phyloP scores from a whole-genome alignment of 2,113 vertebrate species.

The Benitochromis conjunctus region DNA sequence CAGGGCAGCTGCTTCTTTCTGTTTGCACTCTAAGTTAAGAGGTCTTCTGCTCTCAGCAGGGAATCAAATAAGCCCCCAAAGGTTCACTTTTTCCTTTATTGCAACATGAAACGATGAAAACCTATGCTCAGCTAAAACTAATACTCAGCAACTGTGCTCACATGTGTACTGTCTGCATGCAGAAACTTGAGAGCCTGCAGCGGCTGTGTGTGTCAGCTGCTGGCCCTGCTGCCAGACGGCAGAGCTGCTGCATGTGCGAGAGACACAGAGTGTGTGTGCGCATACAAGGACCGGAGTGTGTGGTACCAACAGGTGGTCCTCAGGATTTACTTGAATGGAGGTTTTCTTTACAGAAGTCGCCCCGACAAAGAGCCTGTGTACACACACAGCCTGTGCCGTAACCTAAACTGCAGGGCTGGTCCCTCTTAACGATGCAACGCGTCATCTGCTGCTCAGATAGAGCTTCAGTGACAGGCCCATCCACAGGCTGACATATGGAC shows the following conservation, averaged over 20 bases:
- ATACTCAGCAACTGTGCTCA: slow-evolving; percentile 25
- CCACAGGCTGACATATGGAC: slow-evolving; percentile 29
- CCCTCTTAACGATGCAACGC: slow-evolving; percentile 11
- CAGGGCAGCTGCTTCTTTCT: neutral
- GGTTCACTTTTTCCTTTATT: neutral
- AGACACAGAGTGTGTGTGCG: neutral
- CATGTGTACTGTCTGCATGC: slow-evolving; percentile 25
- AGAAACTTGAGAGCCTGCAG: slow-evolving; percentile 60
- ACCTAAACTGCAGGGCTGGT: slow-evolving; percentile 62
- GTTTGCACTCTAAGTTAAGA: neutral
- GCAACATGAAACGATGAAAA: neutral
- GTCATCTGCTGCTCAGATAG: slow-evolving; percentile 56
- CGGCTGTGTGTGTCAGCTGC: slow-evolving; percentile 75
- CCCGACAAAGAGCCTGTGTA: slow-evolving; percentile 77
- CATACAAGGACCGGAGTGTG: slow-evolving; percentile 53
- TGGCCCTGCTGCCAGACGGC: slow-evolving; percentile 58
- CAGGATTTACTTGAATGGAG: slow-evolving; percentile 74
- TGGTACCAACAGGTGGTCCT: slow-evolving; percentile 81
- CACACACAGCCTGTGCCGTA: slow-evolving; percentile 59
- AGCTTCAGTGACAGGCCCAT: slow-evolving; percentile 30
- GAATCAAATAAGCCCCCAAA: neutral
- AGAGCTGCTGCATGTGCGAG: slow-evolving; percentile 35
- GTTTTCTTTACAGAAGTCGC: slow-evolving; percentile 75
- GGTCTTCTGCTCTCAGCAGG: neutral
- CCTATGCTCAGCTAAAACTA: neutral